Percentiles rank a stretch among this genome's conserved stretches.
Evolutionary conservation across 2,888 invertebrate genomes (phyloP).

Genomic region (Troides oblongomaculatus): DNA sequence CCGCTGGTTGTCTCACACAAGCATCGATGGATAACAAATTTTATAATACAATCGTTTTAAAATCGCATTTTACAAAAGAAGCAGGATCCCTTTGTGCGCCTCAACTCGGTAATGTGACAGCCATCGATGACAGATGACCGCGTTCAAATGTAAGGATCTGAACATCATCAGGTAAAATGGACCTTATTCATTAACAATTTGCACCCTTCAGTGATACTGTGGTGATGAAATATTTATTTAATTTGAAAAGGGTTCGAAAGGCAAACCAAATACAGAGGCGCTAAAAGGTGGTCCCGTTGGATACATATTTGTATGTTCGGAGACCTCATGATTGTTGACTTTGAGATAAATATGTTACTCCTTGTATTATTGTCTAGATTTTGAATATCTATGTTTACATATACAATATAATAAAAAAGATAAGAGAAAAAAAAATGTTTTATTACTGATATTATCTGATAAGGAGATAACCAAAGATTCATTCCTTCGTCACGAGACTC

Average conservation of each 20-base stretch:
- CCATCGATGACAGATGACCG: constrained; percentile 70
- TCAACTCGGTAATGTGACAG: constrained; percentile 63
- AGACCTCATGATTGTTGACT: constrained; percentile 41
- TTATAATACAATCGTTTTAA: constrained; percentile 7
- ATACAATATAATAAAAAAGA: neutral
- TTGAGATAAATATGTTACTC: constrained; percentile 51
- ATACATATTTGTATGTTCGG: constrained; percentile 46
- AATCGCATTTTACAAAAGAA: constrained; percentile 48
- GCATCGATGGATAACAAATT: constrained; percentile 28
- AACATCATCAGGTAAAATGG: constrained; percentile 31
- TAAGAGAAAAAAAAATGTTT: no score
- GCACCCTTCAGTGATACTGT: constrained; percentile 11
- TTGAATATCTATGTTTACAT: neutral
- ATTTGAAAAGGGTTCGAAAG: constrained; percentile 50
- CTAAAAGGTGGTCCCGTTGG: constrained; percentile 63
- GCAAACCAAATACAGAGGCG: constrained; percentile 64
- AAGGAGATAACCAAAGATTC: no score
- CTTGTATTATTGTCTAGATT: constrained; percentile 6
- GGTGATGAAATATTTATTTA: constrained; percentile 33
- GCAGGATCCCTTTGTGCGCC: constrained; percentile 44
- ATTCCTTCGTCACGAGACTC: no score
- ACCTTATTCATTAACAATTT: constrained; percentile 35
- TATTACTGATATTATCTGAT: no score
- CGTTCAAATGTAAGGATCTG: constrained; percentile 31
- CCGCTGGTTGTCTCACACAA: neutral